Evolutionary conservation across 2,113 vertebrate species (phyloP), one percentile per base, ranked within the genome.

Genomic region (Microtus ochrogaster): DNA sequence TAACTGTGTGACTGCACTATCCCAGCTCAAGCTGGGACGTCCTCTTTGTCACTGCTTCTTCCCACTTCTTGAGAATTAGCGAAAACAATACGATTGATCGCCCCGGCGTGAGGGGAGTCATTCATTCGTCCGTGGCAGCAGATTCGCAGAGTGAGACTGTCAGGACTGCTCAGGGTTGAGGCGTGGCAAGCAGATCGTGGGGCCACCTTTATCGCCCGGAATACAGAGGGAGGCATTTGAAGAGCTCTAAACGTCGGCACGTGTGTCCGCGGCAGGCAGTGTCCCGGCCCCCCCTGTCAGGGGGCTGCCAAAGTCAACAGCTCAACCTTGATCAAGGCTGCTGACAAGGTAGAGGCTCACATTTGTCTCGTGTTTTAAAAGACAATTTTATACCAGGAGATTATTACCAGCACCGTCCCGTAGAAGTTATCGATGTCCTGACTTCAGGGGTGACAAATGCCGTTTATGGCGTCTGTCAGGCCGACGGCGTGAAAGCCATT

Each of bases 381-480:
- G 95, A 94, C 96, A 95, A 84, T 92, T 95, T 95, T 89, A 92
- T 91, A 68, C 97, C 24, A 30, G 66, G 85, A 96, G 92, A 94
- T 96, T n/a, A 95, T 96, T 36, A 96, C 96, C 95, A 66, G 70
- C 90, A 92, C 83, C 61, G 78, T 96, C 86, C 77, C 10, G 0
- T 77, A 93, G 93, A 93, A 94, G 94, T 8, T 96, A 96, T 88
- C 16, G 72, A 92, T 77, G 95, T 85, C 91, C 84, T 89, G 97
- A 97, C 96, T 97, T 97, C 83, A 89, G 84, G 84, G 39, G 86
- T 95, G 94, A 97, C 96, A 96, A 41, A 12, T 84, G 30, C 44
- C 72, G 91, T 89, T 98, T 87, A 30, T 96, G 97, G 95, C 94
- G 26, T 91, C 94, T 97, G 94, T 96, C 91, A 95, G 85, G 79